Evolutionary conservation across 2,113 vertebrate genomes (phyloP), one percentile per base, ranked within the genome.

Genomic region (Cynopterus brachyotis): DNA sequence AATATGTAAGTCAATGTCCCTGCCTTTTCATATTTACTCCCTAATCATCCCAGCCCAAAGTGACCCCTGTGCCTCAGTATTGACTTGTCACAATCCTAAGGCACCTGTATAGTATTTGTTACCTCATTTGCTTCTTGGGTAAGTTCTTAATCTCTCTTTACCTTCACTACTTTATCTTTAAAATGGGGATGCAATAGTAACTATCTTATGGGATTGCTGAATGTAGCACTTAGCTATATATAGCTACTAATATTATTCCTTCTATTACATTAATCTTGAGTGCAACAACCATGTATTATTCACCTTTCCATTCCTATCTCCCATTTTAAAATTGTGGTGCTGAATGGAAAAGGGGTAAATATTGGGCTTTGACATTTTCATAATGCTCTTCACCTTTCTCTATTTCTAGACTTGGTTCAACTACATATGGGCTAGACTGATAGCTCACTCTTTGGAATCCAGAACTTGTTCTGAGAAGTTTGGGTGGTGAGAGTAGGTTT

Each of bases 391-490:
- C 15, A 59, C n/a, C 87, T 94, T 67, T 50, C 42, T 76, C 22
- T 81, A 2, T 32, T 42, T 20, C 30, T 85, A 70, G 28, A 55
- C 19, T 82, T 89, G 40, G 57, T 76, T 64, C 70, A 62, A 80
- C 3, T 76, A 37, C 62, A 17, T 66, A 30, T 37, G 79, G 42
- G 45, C 75, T 83, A 42, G 26, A 67, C 40, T 72, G 20, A 72
- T 28, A 59, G 11, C 69, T 82, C 8, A 83, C 57, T 37, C 22
- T 64, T 24, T 32, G 17, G 32, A 28, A 2, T 91, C 64, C 67
- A 80, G 82, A 88, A 30, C 30, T 70, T 26, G 28, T 62, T 91
- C 70, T 97, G 32, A 69, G 81, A 91, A 83, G 64, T 80, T 89
- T 57, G 42, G 19, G 12, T 53, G 12, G 66, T 69, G 37, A 81